Base-by-base conservation (phyloP, 2,113 vertebrate genomes). In the Beaufortia kweichowensis region DNA sequence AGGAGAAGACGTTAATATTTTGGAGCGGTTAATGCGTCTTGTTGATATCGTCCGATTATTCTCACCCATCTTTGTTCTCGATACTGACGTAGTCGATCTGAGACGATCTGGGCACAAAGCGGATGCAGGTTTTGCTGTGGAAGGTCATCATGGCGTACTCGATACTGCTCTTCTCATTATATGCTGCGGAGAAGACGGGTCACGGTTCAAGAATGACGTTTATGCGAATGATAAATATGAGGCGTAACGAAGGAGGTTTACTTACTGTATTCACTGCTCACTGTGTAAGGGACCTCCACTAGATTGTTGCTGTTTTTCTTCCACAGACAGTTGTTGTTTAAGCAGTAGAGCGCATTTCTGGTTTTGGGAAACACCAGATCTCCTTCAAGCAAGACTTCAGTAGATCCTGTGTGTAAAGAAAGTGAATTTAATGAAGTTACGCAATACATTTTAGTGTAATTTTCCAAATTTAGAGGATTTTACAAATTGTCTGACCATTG, bases 331-430 rank as follows among this genome's bases (percentile, higher is more conserved):
- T 23, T 57, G 9, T 43, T 81, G 56, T 53, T 24, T 3, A 64
- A 14, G 77, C 88, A 86, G 24, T 59, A n/a, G 1, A 19, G 39
- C 76, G 85, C 77, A 65, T 68, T 85, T 48, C 65, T 82, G 76
- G 24, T n/a, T 29, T 77, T 84, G 53, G 55, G 80, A 11, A 83
- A 10, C 8, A 76, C 78, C 66, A 61, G 71, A 39, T 73, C 84
- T 82, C 69, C 66, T 41, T 84, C 82, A 43, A 81, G 12, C 35
- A 81, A 31, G 33, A 59, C 6, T 53, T 67, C 43, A 17, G 15
- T 72, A 33, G 76, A 84, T n/a, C 46, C 62, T 78, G 46, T 39
- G 59, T 9, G 19, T 6, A 70, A 66, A 62, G n/a, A 50, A 29
- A 11, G 29, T 19, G 19, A 61, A 15, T 33, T n/a, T 57, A 72